A percentile compares a stretch with the other conserved stretches of the same genome.
These are phyloP conservation scores for Cecidostiba fungosa DNA, from an alignment of 2,888 invertebrate genomes.

Conservation along the genomic window DNA sequence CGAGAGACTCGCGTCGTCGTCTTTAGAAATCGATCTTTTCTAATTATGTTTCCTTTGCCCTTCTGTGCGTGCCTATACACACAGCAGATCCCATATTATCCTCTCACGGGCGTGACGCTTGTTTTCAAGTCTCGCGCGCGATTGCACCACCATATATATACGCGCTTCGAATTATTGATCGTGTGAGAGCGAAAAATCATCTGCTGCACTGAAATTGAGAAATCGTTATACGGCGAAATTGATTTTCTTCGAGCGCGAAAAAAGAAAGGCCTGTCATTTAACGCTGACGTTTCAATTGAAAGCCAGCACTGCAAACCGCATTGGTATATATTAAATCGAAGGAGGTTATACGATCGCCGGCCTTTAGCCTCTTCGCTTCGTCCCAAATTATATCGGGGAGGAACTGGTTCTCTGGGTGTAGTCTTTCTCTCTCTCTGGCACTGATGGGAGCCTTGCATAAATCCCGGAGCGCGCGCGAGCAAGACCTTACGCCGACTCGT, in stretches of 20 bases:
- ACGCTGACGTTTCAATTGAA: constrained; percentile 48
- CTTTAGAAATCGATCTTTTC: constrained; percentile 50
- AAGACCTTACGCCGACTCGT: constrained; percentile 62
- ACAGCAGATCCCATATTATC: not conserved
- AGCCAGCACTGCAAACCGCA: too few relatives aligned
- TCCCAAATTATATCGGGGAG: constrained; percentile 64
- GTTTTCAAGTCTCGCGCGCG: constrained; percentile 23
- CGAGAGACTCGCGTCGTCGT: constrained; percentile 14
- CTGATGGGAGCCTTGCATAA: constrained; percentile 47
- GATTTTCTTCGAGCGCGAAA: constrained; percentile 26
- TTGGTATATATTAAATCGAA: constrained; percentile 8
- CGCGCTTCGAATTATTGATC: not conserved
- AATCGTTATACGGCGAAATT: constrained; percentile 29
- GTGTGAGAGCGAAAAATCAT: not conserved
- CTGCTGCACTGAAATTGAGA: constrained; percentile 37
- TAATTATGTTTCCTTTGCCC: constrained; percentile 40
- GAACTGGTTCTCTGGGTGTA: constrained; percentile 66
- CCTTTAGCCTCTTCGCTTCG: constrained; percentile 51
- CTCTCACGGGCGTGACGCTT: constrained; percentile 30
- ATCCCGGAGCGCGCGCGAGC: constrained; percentile 28
- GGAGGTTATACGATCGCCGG: constrained; percentile 1
- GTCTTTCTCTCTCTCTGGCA: constrained; percentile 42
- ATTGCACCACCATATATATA: constrained; percentile 38
- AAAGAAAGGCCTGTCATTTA: constrained; percentile 38
- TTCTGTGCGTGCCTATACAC: not conserved